Conservation (phyloP, 2,888 invertebrate species). For the Tenthredo distinguenda region DNA sequence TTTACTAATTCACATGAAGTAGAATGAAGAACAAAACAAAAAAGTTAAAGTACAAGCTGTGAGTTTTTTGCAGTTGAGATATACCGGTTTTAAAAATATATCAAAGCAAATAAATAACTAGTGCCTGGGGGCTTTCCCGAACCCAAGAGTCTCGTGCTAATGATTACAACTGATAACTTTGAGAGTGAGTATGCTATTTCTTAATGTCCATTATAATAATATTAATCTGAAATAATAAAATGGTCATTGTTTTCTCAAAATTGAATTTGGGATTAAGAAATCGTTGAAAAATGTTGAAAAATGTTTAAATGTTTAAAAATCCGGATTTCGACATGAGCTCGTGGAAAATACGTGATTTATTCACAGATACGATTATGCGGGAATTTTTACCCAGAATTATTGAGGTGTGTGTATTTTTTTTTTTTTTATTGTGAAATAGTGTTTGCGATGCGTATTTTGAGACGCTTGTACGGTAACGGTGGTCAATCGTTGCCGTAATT, state of each 20-base stretch:
- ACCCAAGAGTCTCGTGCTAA: not conserved
- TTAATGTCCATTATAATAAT: not conserved
- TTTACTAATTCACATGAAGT: not conserved
- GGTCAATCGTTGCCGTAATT: constrained; percentile 23
- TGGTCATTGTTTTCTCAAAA: not conserved
- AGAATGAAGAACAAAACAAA: not conserved
- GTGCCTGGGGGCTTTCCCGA: not conserved
- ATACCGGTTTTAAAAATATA: constrained; percentile 15
- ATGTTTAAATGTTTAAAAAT: not conserved
- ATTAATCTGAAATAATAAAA: not conserved
- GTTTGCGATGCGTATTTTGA: not conserved
- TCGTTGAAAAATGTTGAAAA: not conserved
- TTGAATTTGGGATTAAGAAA: not conserved
- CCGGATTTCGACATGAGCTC: not conserved
- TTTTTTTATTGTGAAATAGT: not conserved
- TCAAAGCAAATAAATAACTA: constrained; percentile 17
- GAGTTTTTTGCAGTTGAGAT: not conserved
- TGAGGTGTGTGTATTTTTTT: not conserved
- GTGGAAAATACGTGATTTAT: not conserved
- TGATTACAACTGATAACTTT: not conserved
- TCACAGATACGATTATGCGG: not conserved
- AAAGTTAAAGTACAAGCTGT: not conserved
- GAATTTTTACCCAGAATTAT: not conserved
- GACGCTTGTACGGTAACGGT: not conserved
- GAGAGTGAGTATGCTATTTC: not conserved